Percentiles rank a stretch among this genome's conserved stretches.
These are phyloP conservation scores for Megaustenia siamemsis DNA, from an alignment of 2,888 invertebrate species.

Conservation along the genomic window DNA sequence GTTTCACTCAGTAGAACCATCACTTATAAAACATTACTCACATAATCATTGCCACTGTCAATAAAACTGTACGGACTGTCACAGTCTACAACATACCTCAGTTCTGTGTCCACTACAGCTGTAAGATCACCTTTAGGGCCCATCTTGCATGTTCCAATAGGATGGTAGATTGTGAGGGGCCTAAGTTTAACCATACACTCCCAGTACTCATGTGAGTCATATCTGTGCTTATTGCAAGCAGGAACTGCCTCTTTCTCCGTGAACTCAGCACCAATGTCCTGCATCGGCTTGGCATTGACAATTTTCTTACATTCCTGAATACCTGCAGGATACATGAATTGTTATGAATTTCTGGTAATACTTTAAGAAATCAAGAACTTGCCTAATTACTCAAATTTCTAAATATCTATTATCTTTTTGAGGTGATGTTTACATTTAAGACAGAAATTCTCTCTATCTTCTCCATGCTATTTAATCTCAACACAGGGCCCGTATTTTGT, in stretches of 20 bases:
- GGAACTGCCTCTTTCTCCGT: conserved; percentile 3
- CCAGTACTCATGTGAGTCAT: conserved; percentile 61
- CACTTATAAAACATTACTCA: too few species aligned
- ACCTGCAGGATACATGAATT: conserved; percentile 3
- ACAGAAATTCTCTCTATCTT: too few species aligned
- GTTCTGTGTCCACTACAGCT: conserved; percentile 85
- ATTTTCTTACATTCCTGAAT: conserved; percentile 30
- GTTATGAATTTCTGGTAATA: too few species aligned
- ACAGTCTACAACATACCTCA: conserved; percentile 39
- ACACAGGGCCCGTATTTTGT: too few species aligned
- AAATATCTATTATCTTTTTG: too few species aligned
- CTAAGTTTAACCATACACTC: conserved; percentile 56
- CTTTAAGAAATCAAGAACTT: too few species aligned
- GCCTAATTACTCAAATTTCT: too few species aligned
- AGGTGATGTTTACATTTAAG: too few species aligned
- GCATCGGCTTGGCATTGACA: background rate
- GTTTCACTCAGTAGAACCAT: too few species aligned
- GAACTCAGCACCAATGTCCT: conserved; percentile 41
- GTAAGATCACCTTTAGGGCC: conserved; percentile 81
- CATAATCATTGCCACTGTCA: too few species aligned
- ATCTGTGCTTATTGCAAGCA: conserved; percentile 34
- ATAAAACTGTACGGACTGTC: too few species aligned
- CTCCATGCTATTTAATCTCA: too few species aligned
- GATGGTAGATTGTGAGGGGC: conserved; percentile 81
- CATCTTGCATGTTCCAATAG: conserved; percentile 87